Percentiles rank a stretch among this genome's conserved stretches.
These are phyloP conservation scores for Sussaba pulchella DNA, from an alignment of 2,888 invertebrate species.

Conservation along the genomic window DNA sequence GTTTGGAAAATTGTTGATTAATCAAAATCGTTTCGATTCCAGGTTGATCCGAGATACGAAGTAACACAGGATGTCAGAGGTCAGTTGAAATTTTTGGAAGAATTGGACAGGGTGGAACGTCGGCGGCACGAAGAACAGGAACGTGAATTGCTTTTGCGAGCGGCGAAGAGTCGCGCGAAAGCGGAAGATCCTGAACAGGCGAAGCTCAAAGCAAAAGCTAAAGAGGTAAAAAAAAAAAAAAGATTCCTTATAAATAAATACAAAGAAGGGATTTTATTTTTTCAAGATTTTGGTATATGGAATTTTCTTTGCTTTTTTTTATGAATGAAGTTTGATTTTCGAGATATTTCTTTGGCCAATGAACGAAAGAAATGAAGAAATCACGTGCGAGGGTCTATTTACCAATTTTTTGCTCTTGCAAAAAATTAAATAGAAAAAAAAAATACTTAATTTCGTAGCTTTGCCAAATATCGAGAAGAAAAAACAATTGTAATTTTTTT, in stretches of 20 bases:
- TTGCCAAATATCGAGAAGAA: too few relatives aligned
- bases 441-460: too few relatives aligned
- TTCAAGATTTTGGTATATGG: too few relatives aligned
- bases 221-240: slow-evolving; percentile 85
- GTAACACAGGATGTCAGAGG: slow-evolving; percentile 94
- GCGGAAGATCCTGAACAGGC: slow-evolving; percentile 99
- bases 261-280: not conserved
- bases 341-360: too few relatives aligned
- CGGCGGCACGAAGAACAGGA: slow-evolving; percentile 98
- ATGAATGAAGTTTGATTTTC: too few relatives aligned
- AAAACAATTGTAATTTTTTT: too few relatives aligned
- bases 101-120: slow-evolving; percentile 96
- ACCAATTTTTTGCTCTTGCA: too few relatives aligned
- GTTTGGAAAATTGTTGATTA: slow-evolving; percentile 14
- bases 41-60: slow-evolving; percentile 95
- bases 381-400: too few relatives aligned
- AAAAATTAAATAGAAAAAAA: too few relatives aligned
- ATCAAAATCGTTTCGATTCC: slow-evolving; percentile 66
- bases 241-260: not conserved
- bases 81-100: slow-evolving; percentile 98
- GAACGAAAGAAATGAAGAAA: too few relatives aligned
- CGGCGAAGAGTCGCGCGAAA: slow-evolving; percentile 98
- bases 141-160: slow-evolving; percentile 95
- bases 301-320: too few relatives aligned
- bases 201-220: slow-evolving; percentile 97